A percentile compares a stretch with the other conserved stretches of the same genome.
Conservation (phyloP, 1,140 invertebrate genomes). For the Metaphire vulgaris region DNA sequence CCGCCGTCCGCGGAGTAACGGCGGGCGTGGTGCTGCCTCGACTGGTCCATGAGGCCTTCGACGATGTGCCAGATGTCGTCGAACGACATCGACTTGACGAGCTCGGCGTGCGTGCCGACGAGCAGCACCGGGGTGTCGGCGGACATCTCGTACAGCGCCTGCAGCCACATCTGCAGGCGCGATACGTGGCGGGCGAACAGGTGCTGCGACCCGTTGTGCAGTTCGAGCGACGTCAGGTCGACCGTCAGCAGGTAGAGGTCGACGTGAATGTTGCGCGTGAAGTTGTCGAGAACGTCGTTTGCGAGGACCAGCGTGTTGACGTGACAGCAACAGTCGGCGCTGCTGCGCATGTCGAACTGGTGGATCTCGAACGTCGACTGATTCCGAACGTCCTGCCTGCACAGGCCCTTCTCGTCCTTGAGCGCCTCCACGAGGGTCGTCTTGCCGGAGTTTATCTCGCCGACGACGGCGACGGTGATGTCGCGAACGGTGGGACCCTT, state of each 20-base stretch:
- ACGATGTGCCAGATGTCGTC: conserved; percentile 26
- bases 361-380: conserved; percentile 28
- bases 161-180: conserved; percentile 30
- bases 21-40: conserved; percentile 22
- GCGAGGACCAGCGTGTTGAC: conserved; percentile 30
- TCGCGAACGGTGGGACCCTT: conserved; percentile 14
- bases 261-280: conserved; percentile 25
- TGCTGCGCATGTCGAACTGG: conserved; percentile 29
- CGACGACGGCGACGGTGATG: conserved; percentile 28
- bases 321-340: conserved; percentile 11
- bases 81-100: conserved; percentile 29
- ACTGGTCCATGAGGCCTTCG: conserved; percentile 27
- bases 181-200: conserved; percentile 30
- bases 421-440: conserved; percentile 29
- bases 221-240: conserved; percentile 28
- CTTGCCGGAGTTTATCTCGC: conserved; percentile 29
- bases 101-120: conserved; percentile 29
- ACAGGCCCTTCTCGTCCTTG: conserved; percentile 23
- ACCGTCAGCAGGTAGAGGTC: conserved; percentile 28
- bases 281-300: conserved; percentile 29
- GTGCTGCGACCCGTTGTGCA: conserved; percentile 31
- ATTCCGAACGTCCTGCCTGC: conserved; percentile 10
- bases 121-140: conserved; percentile 29
- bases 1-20: no score
- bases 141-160: conserved; percentile 29